Evolutionary conservation across 2,113 vertebrate species (phyloP).

Genomic region (Oryzias celebensis): DNA sequence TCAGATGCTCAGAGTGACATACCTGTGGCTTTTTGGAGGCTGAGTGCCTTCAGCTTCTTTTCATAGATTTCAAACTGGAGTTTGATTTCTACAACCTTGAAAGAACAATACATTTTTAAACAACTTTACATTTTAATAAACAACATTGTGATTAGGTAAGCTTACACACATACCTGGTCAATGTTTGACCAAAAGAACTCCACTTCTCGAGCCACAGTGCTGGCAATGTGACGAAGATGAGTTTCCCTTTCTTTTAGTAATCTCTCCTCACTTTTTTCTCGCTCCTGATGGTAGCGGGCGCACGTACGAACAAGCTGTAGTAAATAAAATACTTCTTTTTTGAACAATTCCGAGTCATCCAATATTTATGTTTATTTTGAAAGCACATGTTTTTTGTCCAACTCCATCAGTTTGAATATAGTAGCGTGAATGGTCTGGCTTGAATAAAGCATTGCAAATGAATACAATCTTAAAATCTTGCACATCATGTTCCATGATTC

Average conservation of each 20-base stretch:
- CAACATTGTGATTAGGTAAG: constrained; percentile 5
- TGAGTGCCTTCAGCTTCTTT: constrained; percentile 84
- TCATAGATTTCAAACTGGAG: constrained; percentile 89
- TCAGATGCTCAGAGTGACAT: constrained; percentile 10
- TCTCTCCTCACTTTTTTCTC: constrained; percentile 81
- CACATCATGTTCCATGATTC: too few species aligned
- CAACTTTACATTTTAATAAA: neutral
- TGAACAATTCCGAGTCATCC: too few species aligned
- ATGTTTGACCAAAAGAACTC: constrained; percentile 94
- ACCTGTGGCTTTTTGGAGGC: constrained; percentile 84
- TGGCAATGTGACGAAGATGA: constrained; percentile 85
- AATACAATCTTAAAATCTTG: too few species aligned
- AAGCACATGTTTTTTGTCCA: too few species aligned
- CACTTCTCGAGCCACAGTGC: constrained; percentile 87
- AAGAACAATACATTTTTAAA: neutral
- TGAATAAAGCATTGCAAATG: too few species aligned
- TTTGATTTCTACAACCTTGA: constrained; percentile 91
- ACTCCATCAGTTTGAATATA: too few species aligned
- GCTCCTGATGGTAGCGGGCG: constrained; percentile 86
- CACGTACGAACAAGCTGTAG: constrained; percentile 88
- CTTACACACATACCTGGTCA: constrained; percentile 79
- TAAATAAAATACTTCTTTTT: neutral
- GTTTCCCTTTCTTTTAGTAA: constrained; percentile 83
- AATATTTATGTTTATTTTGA: too few species aligned
- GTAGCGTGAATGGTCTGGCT: too few species aligned